Percentiles rank a stretch among this genome's conserved stretches.
Conservation (phyloP, 1,140 invertebrate species). For the Drosophila hydei region DNA sequence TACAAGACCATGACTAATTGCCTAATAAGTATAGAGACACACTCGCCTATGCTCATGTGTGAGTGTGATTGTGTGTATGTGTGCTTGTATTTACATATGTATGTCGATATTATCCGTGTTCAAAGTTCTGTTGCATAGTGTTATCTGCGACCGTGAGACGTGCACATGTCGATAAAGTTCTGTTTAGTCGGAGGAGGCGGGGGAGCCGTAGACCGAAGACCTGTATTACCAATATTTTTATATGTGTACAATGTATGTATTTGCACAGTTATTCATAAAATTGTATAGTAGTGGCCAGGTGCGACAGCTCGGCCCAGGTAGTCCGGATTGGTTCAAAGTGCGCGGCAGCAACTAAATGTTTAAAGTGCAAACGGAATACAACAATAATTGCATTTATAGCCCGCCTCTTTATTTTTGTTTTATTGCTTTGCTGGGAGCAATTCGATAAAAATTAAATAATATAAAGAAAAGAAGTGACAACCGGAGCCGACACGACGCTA, state of each 20-base stretch:
- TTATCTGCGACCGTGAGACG: constrained; percentile 16
- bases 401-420: constrained; percentile 42
- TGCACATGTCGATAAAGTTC: constrained; percentile 42
- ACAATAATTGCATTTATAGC: constrained; percentile 42
- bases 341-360: constrained; percentile 46
- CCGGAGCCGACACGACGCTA: constrained; percentile 7
- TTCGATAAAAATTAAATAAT: constrained; percentile 46
- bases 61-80: too few species aligned
- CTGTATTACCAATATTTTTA: constrained; percentile 2
- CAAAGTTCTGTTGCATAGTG: constrained; percentile 31
- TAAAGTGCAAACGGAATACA: constrained; percentile 50
- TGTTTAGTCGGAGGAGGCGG: constrained; percentile 4
- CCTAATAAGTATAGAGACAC: neutral
- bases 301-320: constrained; percentile 4
- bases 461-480: constrained; percentile 20
- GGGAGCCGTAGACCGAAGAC: constrained; percentile 6
- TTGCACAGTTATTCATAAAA: neutral
- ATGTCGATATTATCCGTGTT: neutral
- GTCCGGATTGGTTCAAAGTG: constrained; percentile 61
- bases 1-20: constrained; percentile 1
- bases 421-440: constrained; percentile 1
- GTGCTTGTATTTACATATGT: neutral
- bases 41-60: neutral
- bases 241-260: neutral
- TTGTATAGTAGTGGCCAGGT: neutral